Base-by-base conservation (phyloP, 1,140 invertebrate species). In the Zaprionus africanus region DNA sequence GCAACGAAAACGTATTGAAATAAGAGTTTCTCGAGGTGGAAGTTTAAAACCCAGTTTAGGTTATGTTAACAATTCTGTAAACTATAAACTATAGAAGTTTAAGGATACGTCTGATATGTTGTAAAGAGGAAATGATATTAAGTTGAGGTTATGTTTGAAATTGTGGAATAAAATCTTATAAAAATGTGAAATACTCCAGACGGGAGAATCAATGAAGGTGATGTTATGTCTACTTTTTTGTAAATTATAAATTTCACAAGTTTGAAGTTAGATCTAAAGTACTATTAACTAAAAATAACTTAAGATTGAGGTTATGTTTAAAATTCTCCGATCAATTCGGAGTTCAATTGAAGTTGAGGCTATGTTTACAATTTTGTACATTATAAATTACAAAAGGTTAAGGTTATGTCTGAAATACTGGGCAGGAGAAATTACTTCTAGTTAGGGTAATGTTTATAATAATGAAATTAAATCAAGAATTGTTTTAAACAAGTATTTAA, bases 131-230 rank as follows among this genome's bases (percentile, higher is more conserved):
- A 22, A 22, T 22, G 2, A 22, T 2, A 22, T 22, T 1, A 22
- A 22, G 22, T 22, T 22, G 22, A 22, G 15, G 5, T n/a, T 41
- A n/a, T 41, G 38, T 41, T 41, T 11, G 2, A 28, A 9, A 0
- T 28, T 28, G 6, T 7, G 2, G 1, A 1, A 22, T 22, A 2
- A 22, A 28, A 28, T 7, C 0, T 0, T 2, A 9, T 0, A 28
- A 28, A 28, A 7, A 28, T 28, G 28, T 28, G 6, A 28, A 28
- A 6, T 28, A 13, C 12, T 15, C 4, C 5, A 38, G 13, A 5
- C 12, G 12, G 0, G 11, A 13, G 36, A 1, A 13, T 13, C 13
- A 15, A 15, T 1, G 38, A 13, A 41, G 38, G 5, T n/a, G 15
- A 41, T 4, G 38, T 41, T 41, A 41, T 41, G 38, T 41, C 7